Percentiles rank a stretch among this genome's conserved stretches.
These are phyloP conservation scores for Acanthopleura granulata DNA, from an alignment of 2,888 invertebrate genomes.

Conservation along the genomic window DNA sequence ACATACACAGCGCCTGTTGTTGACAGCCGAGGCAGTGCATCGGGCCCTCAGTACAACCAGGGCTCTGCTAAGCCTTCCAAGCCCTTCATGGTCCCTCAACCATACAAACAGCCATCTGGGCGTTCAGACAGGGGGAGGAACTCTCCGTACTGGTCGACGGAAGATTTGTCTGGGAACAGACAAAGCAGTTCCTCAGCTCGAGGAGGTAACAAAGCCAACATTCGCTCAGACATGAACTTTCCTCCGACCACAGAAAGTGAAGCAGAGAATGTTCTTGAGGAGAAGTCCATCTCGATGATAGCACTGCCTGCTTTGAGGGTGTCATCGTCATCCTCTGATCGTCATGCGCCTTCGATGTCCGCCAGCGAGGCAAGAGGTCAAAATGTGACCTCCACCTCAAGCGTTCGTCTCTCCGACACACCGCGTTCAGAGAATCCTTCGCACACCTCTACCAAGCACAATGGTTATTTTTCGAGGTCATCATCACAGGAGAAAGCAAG, in stretches of 20 bases:
- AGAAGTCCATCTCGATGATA: slow-evolving; percentile 56
- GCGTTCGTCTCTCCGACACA: too few species aligned
- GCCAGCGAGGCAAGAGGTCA: not conserved
- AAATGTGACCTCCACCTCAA: not conserved
- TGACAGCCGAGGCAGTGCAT: not conserved
- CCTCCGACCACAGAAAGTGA: slow-evolving; percentile 49
- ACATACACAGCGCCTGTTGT: not conserved
- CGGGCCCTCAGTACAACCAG: not conserved
- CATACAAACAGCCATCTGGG: not conserved
- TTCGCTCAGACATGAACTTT: slow-evolving; percentile 45
- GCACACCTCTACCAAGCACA: too few species aligned
- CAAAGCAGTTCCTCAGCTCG: not conserved
- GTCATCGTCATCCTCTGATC: slow-evolving; percentile 11
- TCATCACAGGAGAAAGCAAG: not conserved
- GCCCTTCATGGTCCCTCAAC: slow-evolving; percentile 1
- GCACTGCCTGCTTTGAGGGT: slow-evolving; percentile 42
- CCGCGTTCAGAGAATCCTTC: too few species aligned
- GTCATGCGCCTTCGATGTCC: not conserved
- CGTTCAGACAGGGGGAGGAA: not conserved
- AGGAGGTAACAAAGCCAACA: not conserved
- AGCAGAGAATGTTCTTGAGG: slow-evolving; percentile 51
- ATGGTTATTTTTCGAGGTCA: not conserved
- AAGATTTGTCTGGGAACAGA: not conserved
- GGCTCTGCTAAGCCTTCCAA: not conserved
- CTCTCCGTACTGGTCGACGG: not conserved